phyloP scores from a whole-genome alignment of 2,797 vertebrate species.

The Urophycis tenuis region DNA sequence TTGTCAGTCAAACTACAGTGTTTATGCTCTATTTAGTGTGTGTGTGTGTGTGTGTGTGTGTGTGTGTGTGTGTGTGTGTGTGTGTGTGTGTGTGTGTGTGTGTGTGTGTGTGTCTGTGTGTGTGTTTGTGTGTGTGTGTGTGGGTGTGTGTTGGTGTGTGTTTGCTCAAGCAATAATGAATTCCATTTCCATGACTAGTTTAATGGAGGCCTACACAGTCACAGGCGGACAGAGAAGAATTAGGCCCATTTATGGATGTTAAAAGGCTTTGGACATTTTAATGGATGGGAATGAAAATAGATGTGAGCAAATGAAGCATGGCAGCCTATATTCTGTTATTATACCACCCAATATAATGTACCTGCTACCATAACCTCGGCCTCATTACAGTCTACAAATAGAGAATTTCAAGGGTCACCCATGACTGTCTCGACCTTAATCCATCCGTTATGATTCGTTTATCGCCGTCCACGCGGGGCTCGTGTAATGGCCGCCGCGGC shows the following conservation, averaged over 20 bases:
- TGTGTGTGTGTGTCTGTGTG: slow-evolving; percentile 12
- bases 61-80: slow-evolving; percentile 10
- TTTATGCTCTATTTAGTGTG: neutral
- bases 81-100: slow-evolving; percentile 5
- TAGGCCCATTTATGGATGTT: slow-evolving; percentile 57
- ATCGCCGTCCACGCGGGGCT: slow-evolving; percentile 13
- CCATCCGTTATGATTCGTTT: slow-evolving; percentile 21
- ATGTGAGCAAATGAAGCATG: slow-evolving; percentile 46
- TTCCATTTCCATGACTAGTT: slow-evolving; percentile 54
- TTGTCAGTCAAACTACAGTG: neutral
- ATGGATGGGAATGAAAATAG: slow-evolving; percentile 53
- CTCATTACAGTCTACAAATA: slow-evolving; percentile 26
- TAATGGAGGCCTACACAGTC: slow-evolving; percentile 50
- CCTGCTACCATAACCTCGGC: slow-evolving; percentile 17
- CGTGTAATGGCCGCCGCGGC: slow-evolving; percentile 10
- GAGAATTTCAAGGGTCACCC: slow-evolving; percentile 24
- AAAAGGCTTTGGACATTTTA: slow-evolving; percentile 58
- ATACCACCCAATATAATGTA: slow-evolving; percentile 23
- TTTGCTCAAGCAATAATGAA: slow-evolving; percentile 52
- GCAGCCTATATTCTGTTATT: slow-evolving; percentile 36
- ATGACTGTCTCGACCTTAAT: slow-evolving; percentile 24
- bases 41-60: slow-evolving; percentile 23
- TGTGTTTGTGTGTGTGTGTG: slow-evolving; percentile 9
- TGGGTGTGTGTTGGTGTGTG: slow-evolving; percentile 2
- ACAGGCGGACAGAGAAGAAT: slow-evolving; percentile 52